Conservation (phyloP, 30 jellyfish, hydroid and myxozoan genomes). For the Sanderia malayensis region DNA sequence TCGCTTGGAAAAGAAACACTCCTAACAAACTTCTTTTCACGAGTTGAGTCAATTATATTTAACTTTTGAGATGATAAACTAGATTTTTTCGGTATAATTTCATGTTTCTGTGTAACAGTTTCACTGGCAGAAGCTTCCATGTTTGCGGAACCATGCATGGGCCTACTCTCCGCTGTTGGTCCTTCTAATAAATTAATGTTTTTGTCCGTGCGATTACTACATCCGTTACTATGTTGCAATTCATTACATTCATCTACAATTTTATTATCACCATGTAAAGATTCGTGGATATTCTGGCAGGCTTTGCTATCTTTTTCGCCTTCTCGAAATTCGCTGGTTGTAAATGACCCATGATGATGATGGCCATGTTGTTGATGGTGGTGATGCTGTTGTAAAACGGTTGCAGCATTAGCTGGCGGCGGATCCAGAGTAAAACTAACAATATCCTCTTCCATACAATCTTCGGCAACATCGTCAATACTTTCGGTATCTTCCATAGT, state of each 20-base stretch:
- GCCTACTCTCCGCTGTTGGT: too few species aligned
- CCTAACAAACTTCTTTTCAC: constrained; percentile 3
- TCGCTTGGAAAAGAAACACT: constrained; percentile 57
- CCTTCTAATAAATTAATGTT: not conserved
- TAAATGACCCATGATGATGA: constrained; percentile 47
- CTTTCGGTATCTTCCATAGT: constrained; percentile 29
- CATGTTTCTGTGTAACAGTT: constrained; percentile 38
- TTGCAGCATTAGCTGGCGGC: constrained; percentile 70
- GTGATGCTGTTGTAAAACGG: constrained; percentile 62
- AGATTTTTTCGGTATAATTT: constrained; percentile 55
- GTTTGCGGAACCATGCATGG: too few species aligned
- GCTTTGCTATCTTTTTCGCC: not conserved
- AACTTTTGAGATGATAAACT: constrained; percentile 36
- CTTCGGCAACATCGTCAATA: constrained; percentile 67
- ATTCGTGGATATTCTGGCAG: not conserved
- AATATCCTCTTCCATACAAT: constrained; percentile 61
- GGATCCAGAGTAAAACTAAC: constrained; percentile 70
- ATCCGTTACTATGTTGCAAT: not conserved
- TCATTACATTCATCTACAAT: not conserved
- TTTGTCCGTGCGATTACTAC: not conserved
- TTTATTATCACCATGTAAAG: not conserved
- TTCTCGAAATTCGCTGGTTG: not conserved
- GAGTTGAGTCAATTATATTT: constrained; percentile 2
- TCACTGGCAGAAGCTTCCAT: too few species aligned
- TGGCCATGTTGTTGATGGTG: constrained; percentile 44